Evolutionary conservation across 2,888 invertebrate species (phyloP).

Genomic region (Cantharis nigra): DNA sequence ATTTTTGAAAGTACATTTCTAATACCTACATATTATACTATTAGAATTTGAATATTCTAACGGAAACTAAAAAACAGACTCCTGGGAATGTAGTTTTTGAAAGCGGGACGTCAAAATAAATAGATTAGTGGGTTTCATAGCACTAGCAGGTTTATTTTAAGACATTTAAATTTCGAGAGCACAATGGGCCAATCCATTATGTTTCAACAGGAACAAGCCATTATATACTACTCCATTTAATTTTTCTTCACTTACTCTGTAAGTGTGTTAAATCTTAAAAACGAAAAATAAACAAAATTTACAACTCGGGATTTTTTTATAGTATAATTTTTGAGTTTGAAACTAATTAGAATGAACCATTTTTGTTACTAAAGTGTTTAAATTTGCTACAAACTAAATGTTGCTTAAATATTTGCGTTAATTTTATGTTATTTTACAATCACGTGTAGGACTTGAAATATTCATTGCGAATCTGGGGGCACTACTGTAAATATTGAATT

Average conservation of each 20-base stretch:
- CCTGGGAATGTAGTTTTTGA: not conserved
- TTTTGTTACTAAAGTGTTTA: not conserved
- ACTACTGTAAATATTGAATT: not conserved
- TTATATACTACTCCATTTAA: not conserved
- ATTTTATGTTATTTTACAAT: not conserved
- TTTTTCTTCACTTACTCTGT: not conserved
- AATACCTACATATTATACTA: too few species aligned
- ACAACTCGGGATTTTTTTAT: not conserved
- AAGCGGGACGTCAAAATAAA: not conserved
- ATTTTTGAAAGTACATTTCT: too few species aligned
- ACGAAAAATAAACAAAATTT: not conserved
- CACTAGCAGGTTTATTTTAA: not conserved
- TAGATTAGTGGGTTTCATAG: not conserved
- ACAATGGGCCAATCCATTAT: not conserved
- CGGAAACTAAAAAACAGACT: not conserved
- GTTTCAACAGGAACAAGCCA: not conserved
- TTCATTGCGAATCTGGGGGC: not conserved
- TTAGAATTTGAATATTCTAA: not conserved
- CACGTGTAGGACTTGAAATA: not conserved
- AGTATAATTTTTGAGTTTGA: not conserved
- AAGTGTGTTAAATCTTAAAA: not conserved
- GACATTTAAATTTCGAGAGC: not conserved
- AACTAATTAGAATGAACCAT: not conserved
- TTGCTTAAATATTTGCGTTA: not conserved
- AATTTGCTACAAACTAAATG: not conserved